Evolutionary conservation across 2,888 invertebrate genomes (phyloP).

Genomic region (Silvanus unidentatus): DNA sequence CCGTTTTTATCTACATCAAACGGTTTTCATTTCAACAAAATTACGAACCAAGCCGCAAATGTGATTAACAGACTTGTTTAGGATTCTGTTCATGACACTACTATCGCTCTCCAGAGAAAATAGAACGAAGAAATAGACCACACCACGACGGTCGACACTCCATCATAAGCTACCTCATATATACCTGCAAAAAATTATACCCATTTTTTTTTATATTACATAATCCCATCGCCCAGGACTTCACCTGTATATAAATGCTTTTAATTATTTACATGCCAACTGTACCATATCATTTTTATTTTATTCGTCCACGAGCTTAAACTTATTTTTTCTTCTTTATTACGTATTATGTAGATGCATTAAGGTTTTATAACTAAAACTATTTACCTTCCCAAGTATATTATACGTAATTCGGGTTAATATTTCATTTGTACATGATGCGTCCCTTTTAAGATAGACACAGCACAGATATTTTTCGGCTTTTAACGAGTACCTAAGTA

Average conservation of each 20-base stretch:
- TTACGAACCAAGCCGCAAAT: constrained; percentile 37
- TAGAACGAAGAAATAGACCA: constrained; percentile 24
- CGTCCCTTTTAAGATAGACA: too few species aligned
- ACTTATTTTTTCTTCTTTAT: not conserved
- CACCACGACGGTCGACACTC: constrained; percentile 18
- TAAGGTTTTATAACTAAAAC: too few species aligned
- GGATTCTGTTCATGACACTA: constrained; percentile 38
- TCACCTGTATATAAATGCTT: constrained; percentile 14
- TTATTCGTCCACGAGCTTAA: not conserved
- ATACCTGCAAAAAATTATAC: constrained; percentile 37
- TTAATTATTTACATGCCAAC: constrained; percentile 18
- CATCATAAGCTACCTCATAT: constrained; percentile 36
- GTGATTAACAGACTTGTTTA: constrained; percentile 43
- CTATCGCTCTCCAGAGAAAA: constrained; percentile 32
- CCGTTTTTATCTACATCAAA: constrained; percentile 40
- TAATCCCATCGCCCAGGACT: constrained; percentile 24
- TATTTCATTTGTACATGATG: too few species aligned
- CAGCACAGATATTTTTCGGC: too few species aligned
- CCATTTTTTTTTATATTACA: constrained; percentile 31
- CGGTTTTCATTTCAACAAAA: constrained; percentile 40
- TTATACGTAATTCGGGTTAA: too few species aligned
- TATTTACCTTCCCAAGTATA: too few species aligned
- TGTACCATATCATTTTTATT: not conserved
- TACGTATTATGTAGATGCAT: too few species aligned
- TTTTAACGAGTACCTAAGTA: too few species aligned